A percentile compares a stretch with the other conserved stretches of the same genome.
These are phyloP conservation scores for Eupithecia subfuscata DNA, from an alignment of 2,888 invertebrate species.

Conservation along the genomic window DNA sequence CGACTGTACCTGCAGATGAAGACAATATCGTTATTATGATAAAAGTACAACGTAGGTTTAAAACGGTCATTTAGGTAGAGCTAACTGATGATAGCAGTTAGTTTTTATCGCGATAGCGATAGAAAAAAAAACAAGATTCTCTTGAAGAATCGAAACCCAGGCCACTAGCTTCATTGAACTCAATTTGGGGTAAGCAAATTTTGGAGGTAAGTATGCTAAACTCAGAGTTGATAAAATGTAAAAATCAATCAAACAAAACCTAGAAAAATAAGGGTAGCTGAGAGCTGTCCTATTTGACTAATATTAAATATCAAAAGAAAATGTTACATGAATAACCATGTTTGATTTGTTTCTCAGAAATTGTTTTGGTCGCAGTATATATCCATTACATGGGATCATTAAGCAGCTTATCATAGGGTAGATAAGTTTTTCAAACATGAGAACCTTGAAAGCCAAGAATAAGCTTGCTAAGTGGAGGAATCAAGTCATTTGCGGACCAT, in stretches of 20 bases:
- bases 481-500: constrained; percentile 18
- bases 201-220: neutral
- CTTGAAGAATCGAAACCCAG: neutral
- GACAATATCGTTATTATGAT: neutral
- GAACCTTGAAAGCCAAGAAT: neutral
- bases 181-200: neutral
- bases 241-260: too few relatives aligned
- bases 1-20: constrained; percentile 61
- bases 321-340: neutral
- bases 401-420: neutral
- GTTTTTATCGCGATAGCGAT: too few relatives aligned
- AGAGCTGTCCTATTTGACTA: too few relatives aligned
- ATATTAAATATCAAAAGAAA: neutral
- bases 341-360: neutral
- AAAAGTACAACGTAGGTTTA: neutral
- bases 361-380: neutral
- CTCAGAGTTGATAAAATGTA: too few relatives aligned
- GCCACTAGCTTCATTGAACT: too few relatives aligned
- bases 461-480: constrained; percentile 7
- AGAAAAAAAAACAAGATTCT: neutral
- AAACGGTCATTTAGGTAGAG: neutral
- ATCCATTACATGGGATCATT: neutral
- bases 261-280: too few relatives aligned
- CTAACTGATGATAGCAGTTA: too few relatives aligned
- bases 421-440: neutral